These are phyloP conservation scores for Hylaeus anthracinus DNA, from an alignment of 1,140 invertebrate species.

Conservation along the genomic window DNA sequence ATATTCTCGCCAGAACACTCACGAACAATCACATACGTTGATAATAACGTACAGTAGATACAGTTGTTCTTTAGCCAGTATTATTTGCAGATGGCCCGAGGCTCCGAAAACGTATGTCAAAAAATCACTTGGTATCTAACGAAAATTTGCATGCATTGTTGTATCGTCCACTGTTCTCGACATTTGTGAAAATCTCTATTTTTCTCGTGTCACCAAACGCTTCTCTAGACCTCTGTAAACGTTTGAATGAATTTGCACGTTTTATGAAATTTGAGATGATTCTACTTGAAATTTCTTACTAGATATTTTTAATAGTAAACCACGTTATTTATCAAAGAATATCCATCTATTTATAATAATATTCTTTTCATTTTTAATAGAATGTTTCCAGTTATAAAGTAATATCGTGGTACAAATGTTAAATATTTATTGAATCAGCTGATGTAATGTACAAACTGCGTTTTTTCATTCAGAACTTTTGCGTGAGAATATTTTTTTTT, in stretches of 20 bases:
- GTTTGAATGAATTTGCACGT: conserved; percentile 4
- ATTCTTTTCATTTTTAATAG: too few relatives aligned
- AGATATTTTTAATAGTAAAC: too few relatives aligned
- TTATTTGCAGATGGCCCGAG: conserved; percentile 80
- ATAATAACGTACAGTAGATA: conserved; percentile 44
- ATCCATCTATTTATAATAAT: too few relatives aligned
- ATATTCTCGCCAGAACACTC: not conserved
- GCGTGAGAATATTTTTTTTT: too few relatives aligned
- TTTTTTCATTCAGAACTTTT: too few relatives aligned
- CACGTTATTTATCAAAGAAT: too few relatives aligned
- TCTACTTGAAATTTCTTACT: not conserved
- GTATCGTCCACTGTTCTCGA: conserved; percentile 28
- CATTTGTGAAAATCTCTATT: conserved; percentile 4
- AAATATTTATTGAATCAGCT: too few relatives aligned
- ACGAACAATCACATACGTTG: not conserved
- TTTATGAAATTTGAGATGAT: not conserved
- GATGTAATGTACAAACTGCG: too few relatives aligned
- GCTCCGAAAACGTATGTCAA: conserved; percentile 80
- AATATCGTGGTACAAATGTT: too few relatives aligned
- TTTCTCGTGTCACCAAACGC: not conserved
- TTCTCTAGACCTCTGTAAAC: not conserved
- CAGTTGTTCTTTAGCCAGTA: conserved; percentile 71
- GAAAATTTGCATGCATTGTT: conserved; percentile 60
- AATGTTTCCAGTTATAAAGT: too few relatives aligned
- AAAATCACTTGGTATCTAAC: conserved; percentile 62